Base-by-base conservation (phyloP, 2,888 invertebrate species). In the Mythimna impura region DNA sequence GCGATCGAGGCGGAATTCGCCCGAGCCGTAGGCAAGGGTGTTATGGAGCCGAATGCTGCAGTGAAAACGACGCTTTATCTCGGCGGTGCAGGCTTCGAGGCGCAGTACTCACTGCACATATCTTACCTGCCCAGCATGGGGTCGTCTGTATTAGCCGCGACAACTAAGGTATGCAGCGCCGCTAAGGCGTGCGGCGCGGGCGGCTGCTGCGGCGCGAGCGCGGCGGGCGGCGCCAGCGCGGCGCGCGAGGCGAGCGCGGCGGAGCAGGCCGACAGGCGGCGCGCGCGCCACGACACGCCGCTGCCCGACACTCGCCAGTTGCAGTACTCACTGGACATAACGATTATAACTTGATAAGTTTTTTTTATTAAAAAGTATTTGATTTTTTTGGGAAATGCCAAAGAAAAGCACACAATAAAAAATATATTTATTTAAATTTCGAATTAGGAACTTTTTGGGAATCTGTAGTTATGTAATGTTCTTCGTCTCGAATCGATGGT, bases 261-360 rank as follows among this genome's bases (percentile, higher is more conserved):
- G 55, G 83, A 84, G 80, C 88, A 87, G 86, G 98, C 97, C 94
- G 98, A 98, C 54, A 84, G 82, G 76, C 97, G 97, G 83, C 89
- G 97, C 84, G 97, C 96, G 93, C 99, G 97, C 86, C 97, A 97
- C 87, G 96, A 97, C 81, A 97, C 97, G 89, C 97, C 83, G 69
- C 96, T 97, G 80, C 96, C 97, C 86, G 97, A 97, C 72, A 77
- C 80, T 93, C 97, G 97, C 89, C 97, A 97, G 83, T 97, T 97
- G 91, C 98, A 97, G 95, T 98, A 98, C 93, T 99, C 99, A 91
- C 98, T 98, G 94, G 17, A 30, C 10, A 36, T 10, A 36, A 6
- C 40, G 12, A 34, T 1, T 58, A n/a, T 20, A 34, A 20, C 20
- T 34, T 34, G 8, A n/a, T 52, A 17, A 17, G 14, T 10, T 40